Evolutionary conservation across 2,113 vertebrate genomes (phyloP).

Genomic region (Phasianus colchicus): DNA sequence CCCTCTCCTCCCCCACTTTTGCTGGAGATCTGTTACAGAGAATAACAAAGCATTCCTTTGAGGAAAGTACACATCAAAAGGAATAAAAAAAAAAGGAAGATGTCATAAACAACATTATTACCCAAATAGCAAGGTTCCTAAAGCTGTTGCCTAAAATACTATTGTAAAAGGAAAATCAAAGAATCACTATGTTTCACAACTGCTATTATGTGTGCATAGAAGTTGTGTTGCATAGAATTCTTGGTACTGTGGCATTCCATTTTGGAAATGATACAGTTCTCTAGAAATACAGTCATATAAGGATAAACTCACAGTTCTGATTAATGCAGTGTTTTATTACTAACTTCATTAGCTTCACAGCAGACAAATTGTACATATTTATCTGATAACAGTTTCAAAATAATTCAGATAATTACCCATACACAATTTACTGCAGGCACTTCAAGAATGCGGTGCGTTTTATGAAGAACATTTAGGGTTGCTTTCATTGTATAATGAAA

Average conservation of each 20-base stretch:
- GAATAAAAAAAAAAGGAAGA: background rate
- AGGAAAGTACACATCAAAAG: background rate
- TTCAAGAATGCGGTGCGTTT: background rate
- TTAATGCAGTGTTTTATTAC: background rate
- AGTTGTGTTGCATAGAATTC: background rate
- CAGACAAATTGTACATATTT: background rate
- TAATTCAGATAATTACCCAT: background rate
- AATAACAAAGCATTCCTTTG: background rate
- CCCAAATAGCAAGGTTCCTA: background rate
- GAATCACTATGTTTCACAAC: background rate
- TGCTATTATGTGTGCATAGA: background rate
- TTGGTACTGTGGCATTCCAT: background rate
- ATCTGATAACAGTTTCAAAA: conserved; percentile 20
- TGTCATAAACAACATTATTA: background rate
- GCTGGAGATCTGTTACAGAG: background rate
- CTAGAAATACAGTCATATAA: background rate
- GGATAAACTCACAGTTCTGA: background rate
- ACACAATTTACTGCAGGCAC: background rate
- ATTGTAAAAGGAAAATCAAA: background rate
- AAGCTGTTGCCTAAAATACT: background rate
- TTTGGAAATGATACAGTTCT: background rate
- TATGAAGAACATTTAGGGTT: background rate
- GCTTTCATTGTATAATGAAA: background rate
- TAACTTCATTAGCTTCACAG: background rate
- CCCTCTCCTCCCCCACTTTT: background rate